Evolutionary conservation across 1,140 invertebrate species (phyloP).

Genomic region (Heliothis virescens): DNA sequence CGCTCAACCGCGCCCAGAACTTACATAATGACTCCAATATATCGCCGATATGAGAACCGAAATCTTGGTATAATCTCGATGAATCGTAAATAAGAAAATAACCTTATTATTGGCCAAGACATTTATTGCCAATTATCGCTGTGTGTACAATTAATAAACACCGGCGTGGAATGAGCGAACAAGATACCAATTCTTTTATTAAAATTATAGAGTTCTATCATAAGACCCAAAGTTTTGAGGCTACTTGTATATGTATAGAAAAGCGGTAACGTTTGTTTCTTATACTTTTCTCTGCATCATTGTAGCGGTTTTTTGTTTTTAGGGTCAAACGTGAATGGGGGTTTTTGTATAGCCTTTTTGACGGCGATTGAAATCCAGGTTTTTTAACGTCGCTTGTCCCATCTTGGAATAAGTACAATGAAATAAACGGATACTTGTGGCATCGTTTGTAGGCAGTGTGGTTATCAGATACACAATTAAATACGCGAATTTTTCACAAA

Average conservation of each 20-base stretch:
- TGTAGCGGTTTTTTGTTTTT: constrained; percentile 42
- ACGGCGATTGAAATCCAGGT: constrained; percentile 26
- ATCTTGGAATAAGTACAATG: neutral
- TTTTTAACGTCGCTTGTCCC: neutral
- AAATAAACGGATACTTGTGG: constrained; percentile 12
- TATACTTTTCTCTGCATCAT: constrained; percentile 52
- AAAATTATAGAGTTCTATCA: constrained; percentile 72
- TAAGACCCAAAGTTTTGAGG: constrained; percentile 61
- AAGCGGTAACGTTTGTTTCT: constrained; percentile 55
- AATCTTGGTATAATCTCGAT: constrained; percentile 21
- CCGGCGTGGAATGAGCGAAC: constrained; percentile 55
- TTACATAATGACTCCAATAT: constrained; percentile 5
- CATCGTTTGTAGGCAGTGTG: neutral
- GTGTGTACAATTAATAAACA: constrained; percentile 64
- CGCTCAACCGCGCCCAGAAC: constrained; percentile 53
- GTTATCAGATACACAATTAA: neutral
- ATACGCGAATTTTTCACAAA: neutral
- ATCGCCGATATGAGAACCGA: neutral
- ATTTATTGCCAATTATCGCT: constrained; percentile 58
- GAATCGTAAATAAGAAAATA: constrained; percentile 52
- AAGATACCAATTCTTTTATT: constrained; percentile 71
- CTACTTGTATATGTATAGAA: constrained; percentile 63
- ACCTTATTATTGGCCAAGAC: constrained; percentile 52
- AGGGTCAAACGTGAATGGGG: constrained; percentile 27
- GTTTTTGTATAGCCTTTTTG: constrained; percentile 34